These are phyloP conservation scores for Tichodroma muraria DNA, from an alignment of 2,113 vertebrate genomes.

Conservation along the genomic window DNA sequence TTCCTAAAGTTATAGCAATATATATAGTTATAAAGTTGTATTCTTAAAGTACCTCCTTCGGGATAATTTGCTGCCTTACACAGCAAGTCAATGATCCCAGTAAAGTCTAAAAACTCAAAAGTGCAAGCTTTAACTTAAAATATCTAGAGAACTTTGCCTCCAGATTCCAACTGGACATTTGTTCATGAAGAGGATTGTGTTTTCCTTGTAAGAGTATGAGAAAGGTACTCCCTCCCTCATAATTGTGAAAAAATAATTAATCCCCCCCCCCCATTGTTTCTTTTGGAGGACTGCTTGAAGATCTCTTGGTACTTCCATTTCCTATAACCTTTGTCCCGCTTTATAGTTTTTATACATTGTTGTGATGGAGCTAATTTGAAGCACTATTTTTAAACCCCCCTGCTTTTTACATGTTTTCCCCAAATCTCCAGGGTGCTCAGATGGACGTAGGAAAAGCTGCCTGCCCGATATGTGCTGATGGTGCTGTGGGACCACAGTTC, in stretches of 20 bases:
- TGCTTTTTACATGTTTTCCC: constrained; percentile 42
- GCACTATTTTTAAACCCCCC: constrained; percentile 50
- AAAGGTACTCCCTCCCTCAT: background rate
- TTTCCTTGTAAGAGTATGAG: background rate
- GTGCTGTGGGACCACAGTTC: background rate
- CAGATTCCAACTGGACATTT: background rate
- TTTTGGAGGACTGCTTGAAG: constrained; percentile 26
- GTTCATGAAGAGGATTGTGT: background rate
- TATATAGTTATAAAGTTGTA: background rate
- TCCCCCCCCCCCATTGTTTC: constrained; percentile 18
- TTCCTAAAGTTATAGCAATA: background rate
- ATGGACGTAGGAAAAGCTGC: background rate
- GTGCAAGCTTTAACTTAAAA: background rate
- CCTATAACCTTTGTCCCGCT: constrained; percentile 60
- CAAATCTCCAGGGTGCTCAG: constrained; percentile 28
- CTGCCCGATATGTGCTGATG: background rate
- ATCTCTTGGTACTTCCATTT: constrained; percentile 58
- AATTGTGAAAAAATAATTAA: background rate
- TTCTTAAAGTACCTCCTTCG: background rate
- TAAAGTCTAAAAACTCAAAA: background rate
- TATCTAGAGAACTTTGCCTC: background rate
- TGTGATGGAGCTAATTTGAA: constrained; percentile 32
- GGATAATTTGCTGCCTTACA: background rate
- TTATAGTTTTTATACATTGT: constrained; percentile 48
- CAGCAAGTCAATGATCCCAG: background rate